Conservation (phyloP, 2,888 invertebrate genomes). For the Eupeodes luniger region DNA sequence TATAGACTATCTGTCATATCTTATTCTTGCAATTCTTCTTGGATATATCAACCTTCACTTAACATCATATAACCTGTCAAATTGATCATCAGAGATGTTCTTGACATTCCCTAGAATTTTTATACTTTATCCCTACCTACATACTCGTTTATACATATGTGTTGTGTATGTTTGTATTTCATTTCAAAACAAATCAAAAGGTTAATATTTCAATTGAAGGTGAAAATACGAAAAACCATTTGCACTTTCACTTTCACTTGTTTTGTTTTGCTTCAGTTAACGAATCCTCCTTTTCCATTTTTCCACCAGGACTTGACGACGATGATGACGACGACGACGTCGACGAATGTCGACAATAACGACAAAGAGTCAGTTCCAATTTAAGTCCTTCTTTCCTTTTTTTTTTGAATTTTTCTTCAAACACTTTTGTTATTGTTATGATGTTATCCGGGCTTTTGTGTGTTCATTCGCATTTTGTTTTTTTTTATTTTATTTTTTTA, state of each 20-base stretch:
- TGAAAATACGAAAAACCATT: constrained; percentile 32
- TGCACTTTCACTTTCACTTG: constrained; percentile 50
- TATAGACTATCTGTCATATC: no score
- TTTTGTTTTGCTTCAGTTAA: not conserved
- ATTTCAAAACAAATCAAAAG: constrained; percentile 24
- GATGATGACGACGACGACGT: not conserved
- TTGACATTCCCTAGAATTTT: not conserved
- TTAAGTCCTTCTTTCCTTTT: constrained; percentile 45
- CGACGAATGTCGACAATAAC: no score
- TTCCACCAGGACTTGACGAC: no score
- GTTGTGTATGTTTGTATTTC: no score
- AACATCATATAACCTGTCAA: no score
- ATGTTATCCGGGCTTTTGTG: constrained; percentile 73
- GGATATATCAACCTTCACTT: no score
- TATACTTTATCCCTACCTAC: not conserved
- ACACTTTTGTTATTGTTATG: constrained; percentile 71
- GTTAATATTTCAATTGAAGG: constrained; percentile 15
- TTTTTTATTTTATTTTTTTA: constrained; percentile 49
- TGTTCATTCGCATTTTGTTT: constrained; percentile 66
- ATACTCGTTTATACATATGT: no score
- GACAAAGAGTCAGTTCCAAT: constrained; percentile 41
- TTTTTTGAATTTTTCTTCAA: constrained; percentile 55
- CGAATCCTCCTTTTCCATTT: no score
- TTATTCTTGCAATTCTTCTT: no score
- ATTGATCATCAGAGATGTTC: not conserved